Percentiles rank a stretch among this genome's conserved stretches.
Conservation (phyloP, 1,140 invertebrate species). For the Drosophila aff. region DNA sequence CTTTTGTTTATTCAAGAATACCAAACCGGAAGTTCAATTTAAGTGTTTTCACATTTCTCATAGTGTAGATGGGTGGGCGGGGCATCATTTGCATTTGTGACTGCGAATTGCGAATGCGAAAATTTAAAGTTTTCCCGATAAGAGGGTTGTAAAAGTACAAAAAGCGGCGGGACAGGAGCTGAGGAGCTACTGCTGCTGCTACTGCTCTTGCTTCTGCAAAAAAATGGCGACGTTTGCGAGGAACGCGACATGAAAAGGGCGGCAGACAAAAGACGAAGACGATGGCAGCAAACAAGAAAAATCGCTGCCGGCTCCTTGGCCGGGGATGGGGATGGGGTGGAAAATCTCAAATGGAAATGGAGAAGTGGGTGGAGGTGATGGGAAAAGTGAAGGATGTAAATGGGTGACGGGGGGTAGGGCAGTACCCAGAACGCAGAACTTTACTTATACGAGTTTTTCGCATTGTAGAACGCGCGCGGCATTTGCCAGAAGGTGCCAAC, state of each 20-base stretch:
- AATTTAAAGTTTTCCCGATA: constrained; percentile 80
- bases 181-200: constrained; percentile 37
- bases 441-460: constrained; percentile 76
- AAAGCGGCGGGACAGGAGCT: constrained; percentile 36
- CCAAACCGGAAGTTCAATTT: background rate
- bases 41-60: constrained; percentile 9
- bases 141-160: constrained; percentile 80
- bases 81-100: constrained; percentile 77
- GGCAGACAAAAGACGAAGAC: constrained; percentile 74
- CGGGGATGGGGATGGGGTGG: background rate
- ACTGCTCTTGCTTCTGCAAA: constrained; percentile 50
- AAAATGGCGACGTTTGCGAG: constrained; percentile 75
- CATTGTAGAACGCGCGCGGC: constrained; percentile 72
- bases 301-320: constrained; percentile 69
- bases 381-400: constrained; percentile 38
- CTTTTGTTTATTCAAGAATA: background rate
- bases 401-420: constrained; percentile 4
- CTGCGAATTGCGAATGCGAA: constrained; percentile 80
- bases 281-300: constrained; percentile 75
- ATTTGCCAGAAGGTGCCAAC: constrained; percentile 81
- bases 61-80: constrained; percentile 46
- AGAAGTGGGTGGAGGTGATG: constrained; percentile 20
- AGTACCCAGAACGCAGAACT: constrained; percentile 31
- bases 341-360: constrained; percentile 9
- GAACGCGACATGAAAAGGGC: constrained; percentile 72